Conservation (phyloP, 1,140 invertebrate species). For the Eumeta japonica region DNA sequence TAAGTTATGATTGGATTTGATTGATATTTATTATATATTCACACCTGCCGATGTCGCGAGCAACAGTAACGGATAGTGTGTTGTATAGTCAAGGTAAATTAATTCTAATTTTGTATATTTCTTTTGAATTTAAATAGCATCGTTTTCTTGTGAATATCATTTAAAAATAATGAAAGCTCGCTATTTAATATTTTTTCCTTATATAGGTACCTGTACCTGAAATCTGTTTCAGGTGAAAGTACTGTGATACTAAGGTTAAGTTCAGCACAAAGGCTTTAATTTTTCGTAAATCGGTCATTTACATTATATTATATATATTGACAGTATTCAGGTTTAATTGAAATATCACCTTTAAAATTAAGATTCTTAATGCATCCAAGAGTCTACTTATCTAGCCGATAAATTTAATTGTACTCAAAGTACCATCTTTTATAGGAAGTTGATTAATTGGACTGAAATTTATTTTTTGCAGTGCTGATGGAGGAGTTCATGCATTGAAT, state of each 20-base stretch:
- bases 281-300: slow-evolving; percentile 6
- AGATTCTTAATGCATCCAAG: slow-evolving; percentile 50
- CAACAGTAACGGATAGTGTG: too few relatives aligned
- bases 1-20: too few relatives aligned
- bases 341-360: slow-evolving; percentile 57
- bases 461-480: slow-evolving; percentile 64
- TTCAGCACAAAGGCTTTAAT: slow-evolving; percentile 6
- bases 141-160: too few relatives aligned
- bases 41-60: too few relatives aligned
- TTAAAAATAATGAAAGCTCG: slow-evolving; percentile 49
- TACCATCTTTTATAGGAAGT: not conserved
- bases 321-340: slow-evolving; percentile 65
- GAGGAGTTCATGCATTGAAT: slow-evolving; percentile 69
- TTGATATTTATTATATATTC: too few relatives aligned
- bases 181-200: slow-evolving; percentile 62
- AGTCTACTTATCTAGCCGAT: slow-evolving; percentile 66
- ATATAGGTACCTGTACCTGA: slow-evolving; percentile 65
- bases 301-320: slow-evolving; percentile 44
- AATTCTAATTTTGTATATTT: too few relatives aligned
- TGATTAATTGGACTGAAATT: too few relatives aligned
- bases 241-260: slow-evolving; percentile 10
- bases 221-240: slow-evolving; percentile 59
- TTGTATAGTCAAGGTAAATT: too few relatives aligned
- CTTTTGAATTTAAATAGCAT: too few relatives aligned
- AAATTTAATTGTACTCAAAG: slow-evolving; percentile 14